Percentiles rank a stretch among this genome's conserved stretches.
phyloP scores from a whole-genome alignment of 2,797 vertebrate genomes.

The Onychomys leucogaster region DNA sequence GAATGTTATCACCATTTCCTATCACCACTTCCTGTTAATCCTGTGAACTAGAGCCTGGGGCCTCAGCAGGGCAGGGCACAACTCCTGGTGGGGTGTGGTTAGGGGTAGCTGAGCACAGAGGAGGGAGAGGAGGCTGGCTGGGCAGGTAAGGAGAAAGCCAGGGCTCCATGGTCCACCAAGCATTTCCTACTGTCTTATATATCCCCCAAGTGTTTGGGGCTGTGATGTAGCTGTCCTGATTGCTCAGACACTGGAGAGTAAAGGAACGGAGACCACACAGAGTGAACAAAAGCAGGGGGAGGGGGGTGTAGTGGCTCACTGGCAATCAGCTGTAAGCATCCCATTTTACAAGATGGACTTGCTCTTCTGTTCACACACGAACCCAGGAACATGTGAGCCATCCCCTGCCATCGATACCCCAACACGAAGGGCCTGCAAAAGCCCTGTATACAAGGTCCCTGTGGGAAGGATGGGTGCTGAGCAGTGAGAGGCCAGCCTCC shows the following conservation, averaged over 20 bases:
- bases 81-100: no score
- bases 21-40: fast-evolving
- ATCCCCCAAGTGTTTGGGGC: neutral
- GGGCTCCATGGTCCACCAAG: neutral
- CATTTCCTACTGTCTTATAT: fast-evolving
- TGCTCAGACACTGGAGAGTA: neutral
- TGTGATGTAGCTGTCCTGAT: neutral
- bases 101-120: neutral
- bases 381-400: fast-evolving
- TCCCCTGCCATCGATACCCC: neutral
- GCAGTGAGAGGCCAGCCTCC: neutral
- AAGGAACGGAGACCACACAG: no score
- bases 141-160: neutral
- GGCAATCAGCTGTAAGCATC: neutral
- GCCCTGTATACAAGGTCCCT: neutral
- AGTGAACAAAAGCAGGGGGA: neutral
- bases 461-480: fast-evolving
- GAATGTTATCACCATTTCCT: fast-evolving
- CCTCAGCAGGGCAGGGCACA: neutral
- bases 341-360: neutral
- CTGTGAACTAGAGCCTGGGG: neutral
- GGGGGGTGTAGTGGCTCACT: no score
- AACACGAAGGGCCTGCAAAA: neutral
- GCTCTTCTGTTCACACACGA: fast-evolving
- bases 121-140: no score